These are phyloP conservation scores for Masticophis lateralis DNA, from an alignment of 2,797 vertebrate genomes.

Conservation along the genomic window DNA sequence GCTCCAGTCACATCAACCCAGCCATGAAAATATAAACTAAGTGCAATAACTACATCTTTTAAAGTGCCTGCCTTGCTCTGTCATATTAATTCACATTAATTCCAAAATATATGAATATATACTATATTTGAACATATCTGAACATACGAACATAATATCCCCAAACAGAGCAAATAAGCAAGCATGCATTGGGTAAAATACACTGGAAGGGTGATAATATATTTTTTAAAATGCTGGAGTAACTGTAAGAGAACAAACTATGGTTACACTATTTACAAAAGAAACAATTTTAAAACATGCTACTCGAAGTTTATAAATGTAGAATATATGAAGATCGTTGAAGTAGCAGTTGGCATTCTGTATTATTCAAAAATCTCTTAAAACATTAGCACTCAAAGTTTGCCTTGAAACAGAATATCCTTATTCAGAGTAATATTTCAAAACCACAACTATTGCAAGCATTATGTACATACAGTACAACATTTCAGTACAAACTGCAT, in stretches of 20 bases:
- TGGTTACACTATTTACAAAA: conserved; percentile 19
- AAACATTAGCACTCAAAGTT: not conserved
- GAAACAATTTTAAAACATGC: conserved; percentile 29
- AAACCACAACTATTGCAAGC: not conserved
- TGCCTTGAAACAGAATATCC: not conserved
- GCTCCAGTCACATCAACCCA: not conserved
- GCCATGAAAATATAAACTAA: not conserved
- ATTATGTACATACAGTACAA: not conserved
- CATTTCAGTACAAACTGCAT: not conserved
- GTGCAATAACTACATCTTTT: not conserved
- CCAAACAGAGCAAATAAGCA: conserved; percentile 10
- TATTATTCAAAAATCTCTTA: conserved; percentile 29
- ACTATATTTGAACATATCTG: not conserved
- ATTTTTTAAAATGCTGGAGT: conserved; percentile 18
- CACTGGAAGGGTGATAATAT: conserved; percentile 10
- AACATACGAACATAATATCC: not conserved
- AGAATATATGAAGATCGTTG: conserved; percentile 23
- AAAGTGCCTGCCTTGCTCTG: conserved; percentile 16
- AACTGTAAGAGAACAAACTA: conserved; percentile 32
- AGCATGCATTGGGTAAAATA: conserved; percentile 1
- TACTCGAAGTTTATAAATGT: conserved; percentile 10
- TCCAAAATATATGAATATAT: conserved; percentile 27
- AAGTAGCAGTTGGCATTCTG: not conserved
- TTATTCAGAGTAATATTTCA: conserved; percentile 9
- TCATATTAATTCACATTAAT: conserved; percentile 22